Conservation (phyloP, 2,113 vertebrate species). For the Australoheros scitulus region DNA sequence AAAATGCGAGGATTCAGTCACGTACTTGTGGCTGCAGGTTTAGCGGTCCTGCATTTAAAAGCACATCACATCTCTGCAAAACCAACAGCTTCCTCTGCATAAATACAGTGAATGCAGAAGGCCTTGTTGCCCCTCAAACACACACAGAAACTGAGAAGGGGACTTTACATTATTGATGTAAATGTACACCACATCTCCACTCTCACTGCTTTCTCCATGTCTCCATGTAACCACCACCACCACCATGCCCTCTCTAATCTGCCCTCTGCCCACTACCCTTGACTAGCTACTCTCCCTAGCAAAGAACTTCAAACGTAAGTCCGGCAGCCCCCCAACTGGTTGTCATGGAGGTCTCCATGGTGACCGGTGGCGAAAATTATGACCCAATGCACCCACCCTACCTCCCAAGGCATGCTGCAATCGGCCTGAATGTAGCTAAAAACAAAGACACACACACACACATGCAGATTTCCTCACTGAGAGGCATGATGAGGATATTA, state of each 20-base stretch:
- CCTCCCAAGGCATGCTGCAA: constrained; percentile 46
- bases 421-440: constrained; percentile 49
- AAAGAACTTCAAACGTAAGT: constrained; percentile 59
- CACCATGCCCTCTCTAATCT: constrained; percentile 18
- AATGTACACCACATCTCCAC: constrained; percentile 27
- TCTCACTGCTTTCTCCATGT: neutral
- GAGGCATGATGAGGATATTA: neutral
- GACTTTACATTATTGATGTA: constrained; percentile 28
- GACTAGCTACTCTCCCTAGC: constrained; percentile 8
- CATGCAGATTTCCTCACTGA: neutral
- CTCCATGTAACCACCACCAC: neutral
- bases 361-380: constrained; percentile 63
- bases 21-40: neutral
- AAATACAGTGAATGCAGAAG: neutral
- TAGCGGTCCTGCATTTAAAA: neutral
- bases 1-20: neutral
- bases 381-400: constrained; percentile 47
- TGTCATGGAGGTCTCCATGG: constrained; percentile 74
- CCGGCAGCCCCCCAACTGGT: constrained; percentile 53
- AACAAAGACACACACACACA: constrained; percentile 45
- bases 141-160: neutral
- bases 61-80: neutral
- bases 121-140: neutral
- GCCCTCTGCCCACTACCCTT: constrained; percentile 5
- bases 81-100: neutral